Evolutionary conservation across 2,797 vertebrate genomes (phyloP), one percentile per base, ranked within the genome.

Genomic region (Threskiornis aethiopicus): DNA sequence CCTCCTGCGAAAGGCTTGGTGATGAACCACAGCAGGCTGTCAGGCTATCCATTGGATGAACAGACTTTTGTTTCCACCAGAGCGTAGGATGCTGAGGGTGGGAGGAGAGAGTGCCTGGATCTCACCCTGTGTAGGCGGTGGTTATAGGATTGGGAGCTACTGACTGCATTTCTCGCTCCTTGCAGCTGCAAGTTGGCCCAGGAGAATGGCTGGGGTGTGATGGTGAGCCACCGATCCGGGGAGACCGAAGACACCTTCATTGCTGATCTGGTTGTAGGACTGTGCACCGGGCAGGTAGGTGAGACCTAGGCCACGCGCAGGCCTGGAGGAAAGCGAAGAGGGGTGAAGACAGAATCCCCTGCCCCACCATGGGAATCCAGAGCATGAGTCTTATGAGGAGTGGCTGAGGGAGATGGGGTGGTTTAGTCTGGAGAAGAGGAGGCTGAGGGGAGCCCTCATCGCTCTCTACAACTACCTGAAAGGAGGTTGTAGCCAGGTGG

Each of bases 221-320:
- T 99, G 99, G 99, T 99, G 96, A 99, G 99, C 95, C 99, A 99
- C 80, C 99, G 99, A 92, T 99, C 99, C 5, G 99, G 99, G 88
- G 99, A 99, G 96, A 99, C 99, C 0, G 99, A 99, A 96, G 99
- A 99, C 96, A 99, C 99, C 4, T 99, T 99, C 96, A 99, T 99
- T 71, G 99, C 99, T 29, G 99, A 99, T 96, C 98, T 99, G 97
- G 99, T 99, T 89, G 99, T 99, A 92, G 99, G 99, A 67, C 98
- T 99, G 93, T 99, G 99, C 97, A 99, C 99, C 29, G 99, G 99
- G 88, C 99, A 99, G 99, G 99, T 99, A 97, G 76, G 98, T 94
- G 77, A 91, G 78, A 78, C 55, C 29, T n/a, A 58, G 85, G 54
- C 67, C 14, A 21, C 2, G 6, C 25, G 20, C 25, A 51, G 62